phyloP scores from a whole-genome alignment of 2,797 vertebrate genomes.

The Luscinia luscinia region DNA sequence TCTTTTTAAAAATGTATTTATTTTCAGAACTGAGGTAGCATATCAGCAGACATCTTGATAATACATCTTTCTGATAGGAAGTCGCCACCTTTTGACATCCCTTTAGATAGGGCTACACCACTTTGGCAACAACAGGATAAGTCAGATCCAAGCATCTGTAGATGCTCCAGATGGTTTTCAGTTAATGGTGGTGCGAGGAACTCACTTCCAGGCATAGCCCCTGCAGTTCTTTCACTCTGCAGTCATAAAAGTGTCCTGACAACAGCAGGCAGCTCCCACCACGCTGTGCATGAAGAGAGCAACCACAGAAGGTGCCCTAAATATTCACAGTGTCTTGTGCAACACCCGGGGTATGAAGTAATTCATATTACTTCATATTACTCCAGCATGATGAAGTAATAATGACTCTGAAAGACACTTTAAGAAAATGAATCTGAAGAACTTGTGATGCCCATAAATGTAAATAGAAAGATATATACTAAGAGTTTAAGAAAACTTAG shows the following conservation, averaged over 20 bases:
- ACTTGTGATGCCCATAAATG: not conserved
- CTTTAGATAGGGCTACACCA: not conserved
- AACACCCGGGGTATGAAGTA: not conserved
- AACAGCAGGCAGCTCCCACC: not conserved
- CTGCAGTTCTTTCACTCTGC: not conserved
- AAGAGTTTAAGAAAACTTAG: not conserved
- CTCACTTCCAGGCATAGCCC: not conserved
- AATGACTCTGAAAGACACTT: not conserved
- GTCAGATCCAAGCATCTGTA: slow-evolving; percentile 11
- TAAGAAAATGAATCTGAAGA: not conserved
- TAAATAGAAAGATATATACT: not conserved
- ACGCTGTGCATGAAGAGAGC: not conserved
- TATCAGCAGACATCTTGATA: not conserved
- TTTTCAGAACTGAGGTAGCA: not conserved
- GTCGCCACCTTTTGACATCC: not conserved
- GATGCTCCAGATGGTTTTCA: not conserved
- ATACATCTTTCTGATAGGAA: not conserved
- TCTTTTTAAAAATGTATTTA: not conserved
- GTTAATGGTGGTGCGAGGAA: not conserved
- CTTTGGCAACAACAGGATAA: not conserved
- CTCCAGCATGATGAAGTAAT: not conserved
- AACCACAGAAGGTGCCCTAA: not conserved
- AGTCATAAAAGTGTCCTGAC: not conserved
- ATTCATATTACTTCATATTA: not conserved
- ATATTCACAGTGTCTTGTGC: not conserved